Base-by-base conservation (phyloP, 2,113 vertebrate genomes). In the Piprites chloris region DNA sequence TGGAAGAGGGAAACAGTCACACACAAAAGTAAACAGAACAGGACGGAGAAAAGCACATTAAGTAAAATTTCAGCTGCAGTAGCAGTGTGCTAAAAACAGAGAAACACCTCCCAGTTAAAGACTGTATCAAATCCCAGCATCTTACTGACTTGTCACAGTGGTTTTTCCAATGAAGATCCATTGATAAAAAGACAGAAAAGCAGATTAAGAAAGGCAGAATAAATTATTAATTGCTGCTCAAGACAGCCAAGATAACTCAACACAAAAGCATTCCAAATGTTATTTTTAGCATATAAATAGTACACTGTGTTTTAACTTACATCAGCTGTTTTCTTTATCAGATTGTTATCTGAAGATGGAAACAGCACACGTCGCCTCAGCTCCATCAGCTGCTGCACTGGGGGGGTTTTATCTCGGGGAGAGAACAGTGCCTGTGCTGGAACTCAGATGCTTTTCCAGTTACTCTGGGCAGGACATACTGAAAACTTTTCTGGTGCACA, bases 301-400 rank as follows among this genome's bases (percentile, higher is more conserved):
- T 83, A 96, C 90, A 87, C 66, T 47, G 67, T 93, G 85, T 96
- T 97, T 87, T 94, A 97, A 91, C 69, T 96, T 84, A 67, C 92
- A 95, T 97, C 94, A 95, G 94, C 88, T 95, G 74, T 91, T 97
- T 95, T 87, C 94, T 86, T 97, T 96, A 97, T 96, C 94, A 84
- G 84, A 94, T 96, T 96, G 90, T 97, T 97, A 95, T 95, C 92
- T 96, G 93, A 89, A 77, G 77, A 97, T 93, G 80, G 95, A 96
- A 97, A 93, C 68, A 81, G 88, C n/a, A 79, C 72, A 97, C 41
- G 7, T 44, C 21, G 26, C 59, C 93, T 69, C 19, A 90, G 84
- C 82, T 61, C 55, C 69, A 71, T 84, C 91, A 93, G 95, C 87
- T 94, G 85, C 75, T 94, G 15, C 63, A 53, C 77, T 96, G 62